A percentile compares a stretch with the other conserved stretches of the same genome.
phyloP scores from a whole-genome alignment of 2,797 vertebrate genomes.

The Bradypodion pumilum region DNA sequence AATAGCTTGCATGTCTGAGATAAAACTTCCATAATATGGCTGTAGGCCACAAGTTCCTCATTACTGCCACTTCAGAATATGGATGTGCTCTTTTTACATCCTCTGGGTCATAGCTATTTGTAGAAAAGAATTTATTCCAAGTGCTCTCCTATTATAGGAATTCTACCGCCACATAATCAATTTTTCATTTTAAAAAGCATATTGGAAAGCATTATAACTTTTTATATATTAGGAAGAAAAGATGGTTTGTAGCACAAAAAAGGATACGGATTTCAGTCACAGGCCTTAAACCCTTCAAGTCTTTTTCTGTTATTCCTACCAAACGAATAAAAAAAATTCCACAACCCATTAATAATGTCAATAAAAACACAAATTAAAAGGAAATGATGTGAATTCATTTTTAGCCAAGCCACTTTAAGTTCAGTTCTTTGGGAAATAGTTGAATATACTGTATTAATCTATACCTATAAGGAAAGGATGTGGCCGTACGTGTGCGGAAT shows the following conservation, averaged over 20 bases:
- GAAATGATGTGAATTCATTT: neutral
- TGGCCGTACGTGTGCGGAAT: too few species aligned
- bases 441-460: too few species aligned
- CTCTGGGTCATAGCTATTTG: neutral
- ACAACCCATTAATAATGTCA: neutral
- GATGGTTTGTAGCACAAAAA: conserved; percentile 51
- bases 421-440: too few species aligned
- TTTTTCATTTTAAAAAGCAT: conserved; percentile 33
- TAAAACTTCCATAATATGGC: neutral
- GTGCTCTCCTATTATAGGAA: conserved; percentile 4
- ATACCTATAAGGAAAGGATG: too few species aligned
- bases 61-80: neutral
- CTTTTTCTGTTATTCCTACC: conserved; percentile 77
- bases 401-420: neutral
- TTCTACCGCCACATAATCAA: conserved; percentile 3
- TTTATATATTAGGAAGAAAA: conserved; percentile 2
- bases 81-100: neutral
- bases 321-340: conserved; percentile 35
- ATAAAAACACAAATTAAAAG: neutral
- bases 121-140: conserved; percentile 13
- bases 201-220: conserved; percentile 37
- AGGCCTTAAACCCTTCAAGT: conserved; percentile 80
- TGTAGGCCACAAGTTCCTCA: neutral
- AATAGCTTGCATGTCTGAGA: neutral
- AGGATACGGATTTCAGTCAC: conserved; percentile 98